These are phyloP conservation scores for Ophthalmotilapia sp. DNA, from an alignment of 2,113 vertebrate genomes.

Conservation along the genomic window DNA sequence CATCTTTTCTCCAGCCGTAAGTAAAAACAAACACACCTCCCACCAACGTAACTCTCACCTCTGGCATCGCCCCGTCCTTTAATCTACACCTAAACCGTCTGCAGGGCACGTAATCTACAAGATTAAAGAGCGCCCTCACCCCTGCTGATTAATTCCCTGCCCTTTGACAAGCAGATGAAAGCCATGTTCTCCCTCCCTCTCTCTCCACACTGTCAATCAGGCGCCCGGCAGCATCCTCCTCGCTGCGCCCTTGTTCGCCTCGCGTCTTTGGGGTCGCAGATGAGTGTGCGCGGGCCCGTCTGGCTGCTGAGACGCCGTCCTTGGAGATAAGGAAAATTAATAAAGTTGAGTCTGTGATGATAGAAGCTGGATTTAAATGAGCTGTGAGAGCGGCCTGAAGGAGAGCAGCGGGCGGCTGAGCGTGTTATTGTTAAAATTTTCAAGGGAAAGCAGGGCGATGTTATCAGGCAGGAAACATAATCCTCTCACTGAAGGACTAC, in stretches of 20 bases:
- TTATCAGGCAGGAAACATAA: neutral
- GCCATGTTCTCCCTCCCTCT: neutral
- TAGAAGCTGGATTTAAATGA: neutral
- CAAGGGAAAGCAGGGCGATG: neutral
- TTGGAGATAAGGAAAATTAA: neutral
- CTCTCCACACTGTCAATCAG: neutral
- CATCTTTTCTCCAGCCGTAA: neutral
- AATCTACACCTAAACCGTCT: slow-evolving; percentile 23
- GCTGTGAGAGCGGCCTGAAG: neutral
- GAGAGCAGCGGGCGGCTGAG: neutral
- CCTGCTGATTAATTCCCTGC: slow-evolving; percentile 15
- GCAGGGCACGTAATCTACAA: slow-evolving; percentile 22
- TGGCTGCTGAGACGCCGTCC: neutral
- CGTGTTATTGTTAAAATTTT: neutral
- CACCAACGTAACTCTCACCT: neutral
- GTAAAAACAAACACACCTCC: neutral
- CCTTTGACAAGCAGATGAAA: slow-evolving; percentile 39
- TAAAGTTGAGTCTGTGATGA: neutral
- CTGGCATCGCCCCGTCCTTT: neutral
- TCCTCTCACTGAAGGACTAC: neutral
- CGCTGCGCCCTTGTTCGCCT: neutral
- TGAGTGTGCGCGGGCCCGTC: neutral
- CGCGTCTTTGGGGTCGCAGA: neutral
- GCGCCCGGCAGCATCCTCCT: neutral
- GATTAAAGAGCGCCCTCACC: slow-evolving; percentile 26